Evolutionary conservation across 1,140 invertebrate genomes (phyloP).

Genomic region (Procambarus clarkii): DNA sequence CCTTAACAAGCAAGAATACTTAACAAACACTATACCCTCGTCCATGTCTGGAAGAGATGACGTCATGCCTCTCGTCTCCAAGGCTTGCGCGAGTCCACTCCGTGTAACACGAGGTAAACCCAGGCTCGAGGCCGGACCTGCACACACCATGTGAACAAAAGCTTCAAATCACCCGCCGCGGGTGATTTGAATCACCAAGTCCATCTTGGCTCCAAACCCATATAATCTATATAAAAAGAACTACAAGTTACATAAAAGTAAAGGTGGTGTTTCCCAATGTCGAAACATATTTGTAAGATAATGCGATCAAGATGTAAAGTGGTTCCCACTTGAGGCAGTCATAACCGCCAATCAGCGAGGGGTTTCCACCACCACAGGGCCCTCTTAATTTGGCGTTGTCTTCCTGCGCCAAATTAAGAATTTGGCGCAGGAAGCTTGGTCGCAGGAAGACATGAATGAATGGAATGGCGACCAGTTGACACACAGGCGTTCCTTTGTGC

Average conservation of each 20-base stretch:
- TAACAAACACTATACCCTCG: background rate
- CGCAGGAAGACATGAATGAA: background rate
- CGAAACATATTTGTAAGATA: background rate
- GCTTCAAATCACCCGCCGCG: background rate
- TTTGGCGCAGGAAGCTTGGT: background rate
- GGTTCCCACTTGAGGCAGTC: background rate
- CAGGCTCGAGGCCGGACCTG: background rate
- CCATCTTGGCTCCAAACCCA: background rate
- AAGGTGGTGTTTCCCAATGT: background rate
- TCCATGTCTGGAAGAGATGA: background rate
- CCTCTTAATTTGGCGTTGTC: background rate
- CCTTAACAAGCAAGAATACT: no score
- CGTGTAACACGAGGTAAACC: background rate
- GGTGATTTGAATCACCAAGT: no score
- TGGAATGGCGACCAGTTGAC: background rate
- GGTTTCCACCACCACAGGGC: background rate
- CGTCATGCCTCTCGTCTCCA: background rate
- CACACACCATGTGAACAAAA: background rate
- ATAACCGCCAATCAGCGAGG: background rate
- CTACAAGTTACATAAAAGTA: background rate
- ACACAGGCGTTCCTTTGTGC: background rate
- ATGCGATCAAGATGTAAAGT: background rate
- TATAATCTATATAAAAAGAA: background rate
- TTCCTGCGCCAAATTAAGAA: background rate
- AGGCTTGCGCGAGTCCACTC: background rate